Conservation (phyloP, 2,113 vertebrate genomes). For the Natator depressus region DNA sequence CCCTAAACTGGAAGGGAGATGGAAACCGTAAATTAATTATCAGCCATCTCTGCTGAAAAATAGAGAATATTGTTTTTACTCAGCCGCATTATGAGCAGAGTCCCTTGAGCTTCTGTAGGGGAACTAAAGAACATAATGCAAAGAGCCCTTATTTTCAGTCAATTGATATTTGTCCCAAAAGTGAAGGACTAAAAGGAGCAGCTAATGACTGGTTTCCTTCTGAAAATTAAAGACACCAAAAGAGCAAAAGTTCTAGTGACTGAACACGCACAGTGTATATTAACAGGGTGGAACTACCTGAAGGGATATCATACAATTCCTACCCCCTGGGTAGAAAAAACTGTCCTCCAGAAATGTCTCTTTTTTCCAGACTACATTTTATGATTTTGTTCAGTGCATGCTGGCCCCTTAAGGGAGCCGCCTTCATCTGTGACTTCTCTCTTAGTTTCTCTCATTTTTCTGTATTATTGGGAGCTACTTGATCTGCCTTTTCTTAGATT, state of each 20-base stretch:
- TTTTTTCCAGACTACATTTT: no score
- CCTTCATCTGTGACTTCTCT: no score
- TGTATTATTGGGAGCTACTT: no score
- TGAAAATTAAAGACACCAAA: background rate
- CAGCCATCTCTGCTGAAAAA: conserved; percentile 54
- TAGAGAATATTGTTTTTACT: background rate
- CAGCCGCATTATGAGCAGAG: conserved; percentile 46
- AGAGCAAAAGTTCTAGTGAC: background rate
- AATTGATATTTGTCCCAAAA: background rate
- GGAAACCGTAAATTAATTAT: conserved; percentile 37
- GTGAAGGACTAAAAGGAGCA: background rate
- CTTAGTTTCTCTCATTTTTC: no score
- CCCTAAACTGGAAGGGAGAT: conserved; percentile 19
- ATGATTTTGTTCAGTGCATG: no score
- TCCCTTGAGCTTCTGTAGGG: background rate
- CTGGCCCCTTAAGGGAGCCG: no score
- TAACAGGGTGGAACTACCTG: background rate
- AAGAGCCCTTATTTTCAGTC: background rate
- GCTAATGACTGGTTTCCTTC: background rate
- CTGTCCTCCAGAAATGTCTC: no score
- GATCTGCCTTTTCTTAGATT: no score
- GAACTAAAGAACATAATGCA: conserved; percentile 32
- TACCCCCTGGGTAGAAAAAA: background rate
- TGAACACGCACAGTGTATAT: background rate
- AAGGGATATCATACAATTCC: accelerated